Evolutionary conservation across 2,113 vertebrate genomes (phyloP).

Genomic region (Myrmecophaga tridactyla): DNA sequence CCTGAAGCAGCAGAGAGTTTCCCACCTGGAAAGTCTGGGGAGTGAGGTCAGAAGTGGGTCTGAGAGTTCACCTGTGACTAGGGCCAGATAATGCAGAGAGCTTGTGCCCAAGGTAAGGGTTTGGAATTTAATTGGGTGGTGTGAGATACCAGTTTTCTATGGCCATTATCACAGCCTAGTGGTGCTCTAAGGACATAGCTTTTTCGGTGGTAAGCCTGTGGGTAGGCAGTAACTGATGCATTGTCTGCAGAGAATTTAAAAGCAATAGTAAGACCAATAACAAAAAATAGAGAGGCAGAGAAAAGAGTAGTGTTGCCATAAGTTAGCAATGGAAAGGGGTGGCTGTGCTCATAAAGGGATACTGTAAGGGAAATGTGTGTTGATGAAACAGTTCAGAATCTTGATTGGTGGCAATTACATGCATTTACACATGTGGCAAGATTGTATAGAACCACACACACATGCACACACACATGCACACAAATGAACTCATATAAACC

Average conservation of each 20-base stretch:
- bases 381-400: too few relatives aligned
- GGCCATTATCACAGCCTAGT: neutral
- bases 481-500: too few relatives aligned
- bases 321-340: too few relatives aligned
- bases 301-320: neutral
- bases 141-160: neutral
- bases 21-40: neutral
- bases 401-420: too few relatives aligned
- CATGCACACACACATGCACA: too few relatives aligned
- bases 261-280: neutral
- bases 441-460: too few relatives aligned
- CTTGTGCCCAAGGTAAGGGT: too few relatives aligned
- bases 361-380: too few relatives aligned
- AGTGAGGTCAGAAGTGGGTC: neutral
- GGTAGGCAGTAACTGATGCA: neutral
- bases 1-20: neutral
- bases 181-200: neutral
- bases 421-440: too few relatives aligned
- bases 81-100: neutral
- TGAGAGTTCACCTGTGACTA: neutral
- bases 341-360: too few relatives aligned
- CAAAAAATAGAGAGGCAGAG: neutral
- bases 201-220: neutral
- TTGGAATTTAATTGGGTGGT: neutral
- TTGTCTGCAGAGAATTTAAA: neutral